A percentile compares a stretch with the other conserved stretches of the same genome.
Conservation (phyloP, 2,113 vertebrate species). For the Aspiorhynchus laticeps region DNA sequence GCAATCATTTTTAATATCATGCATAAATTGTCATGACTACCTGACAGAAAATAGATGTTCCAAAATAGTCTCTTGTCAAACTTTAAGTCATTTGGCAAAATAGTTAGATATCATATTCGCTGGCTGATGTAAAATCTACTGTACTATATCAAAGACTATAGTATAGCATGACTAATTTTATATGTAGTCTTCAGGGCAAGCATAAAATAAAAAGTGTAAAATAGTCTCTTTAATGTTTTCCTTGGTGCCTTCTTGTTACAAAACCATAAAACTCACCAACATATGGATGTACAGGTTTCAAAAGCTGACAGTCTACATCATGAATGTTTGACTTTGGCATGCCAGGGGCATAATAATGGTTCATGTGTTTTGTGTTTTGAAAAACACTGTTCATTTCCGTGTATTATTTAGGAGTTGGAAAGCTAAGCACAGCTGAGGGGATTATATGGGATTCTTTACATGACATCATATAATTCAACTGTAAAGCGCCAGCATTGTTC, state of each 20-base stretch:
- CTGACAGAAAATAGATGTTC: neutral
- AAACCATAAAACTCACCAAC: constrained; percentile 42
- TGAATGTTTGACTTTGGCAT: constrained; percentile 23
- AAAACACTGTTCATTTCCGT: constrained; percentile 35
- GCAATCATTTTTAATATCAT: neutral
- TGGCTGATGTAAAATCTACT: neutral
- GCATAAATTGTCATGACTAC: neutral
- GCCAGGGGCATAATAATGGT: constrained; percentile 7
- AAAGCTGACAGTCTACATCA: constrained; percentile 30
- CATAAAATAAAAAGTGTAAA: constrained; percentile 12
- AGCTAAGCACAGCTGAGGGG: constrained; percentile 61
- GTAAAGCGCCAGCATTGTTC: constrained; percentile 41
- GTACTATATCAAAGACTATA: too few relatives aligned
- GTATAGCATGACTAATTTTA: neutral
- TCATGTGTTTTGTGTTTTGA: constrained; percentile 19
- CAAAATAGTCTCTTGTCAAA: neutral
- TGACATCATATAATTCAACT: constrained; percentile 57
- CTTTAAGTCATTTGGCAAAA: neutral
- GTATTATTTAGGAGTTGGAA: constrained; percentile 51
- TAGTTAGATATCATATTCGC: neutral
- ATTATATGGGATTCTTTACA: constrained; percentile 47
- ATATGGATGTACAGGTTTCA: neutral
- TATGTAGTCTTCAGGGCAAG: neutral
- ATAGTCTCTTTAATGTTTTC: neutral
- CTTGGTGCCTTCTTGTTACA: constrained; percentile 39